Base-by-base conservation (phyloP, 2,113 vertebrate genomes). In the Coturnix japonica region DNA sequence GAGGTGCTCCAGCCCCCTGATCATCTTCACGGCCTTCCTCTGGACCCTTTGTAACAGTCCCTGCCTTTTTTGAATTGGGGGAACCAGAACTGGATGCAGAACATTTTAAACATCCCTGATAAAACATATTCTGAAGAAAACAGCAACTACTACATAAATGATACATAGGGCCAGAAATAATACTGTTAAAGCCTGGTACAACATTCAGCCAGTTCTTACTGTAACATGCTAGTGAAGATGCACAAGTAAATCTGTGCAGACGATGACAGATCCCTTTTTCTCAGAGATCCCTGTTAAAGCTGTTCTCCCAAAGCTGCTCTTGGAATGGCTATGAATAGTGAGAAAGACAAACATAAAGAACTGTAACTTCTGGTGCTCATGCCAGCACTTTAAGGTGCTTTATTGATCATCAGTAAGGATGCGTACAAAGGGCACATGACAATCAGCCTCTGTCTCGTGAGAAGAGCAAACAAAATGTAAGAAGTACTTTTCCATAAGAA, bases 391-490 rank as follows among this genome's bases (percentile, higher is more conserved):
- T 31, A 5, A 86, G 44, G 9, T 5, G 53, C 83, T 33, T 56
- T 26, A 63, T 49, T 88, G 78, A 25, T 30, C 66, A 11, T 1
- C 61, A 31, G 33, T 28, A 88, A 60, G 31, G 43, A 86, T 8
- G 13, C 5, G 35, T 15, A 8, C 8, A 76, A 37, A 0, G 1
- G 12, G 47, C 20, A 43, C 0, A 0, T 5, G 31, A 60, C 69
- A 59, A 11, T 20, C 64, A 43, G 35, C 33, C 31, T 4, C 6
- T 39, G 13, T 23, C 23, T 43, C 64, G 6, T 4, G 31, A 83
- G 11, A 82, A 49, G 28, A 63, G 2, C 9, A 2, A 47, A 74
- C 4, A 1, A 73, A 74, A 3, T 26, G 26, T 31, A 60, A 21
- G 4, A 47, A 31, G 33, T 6, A 2, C 5, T 46, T 84, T 41